Conservation (phyloP, 1,140 invertebrate genomes). For the Drosophila bocqueti region DNA sequence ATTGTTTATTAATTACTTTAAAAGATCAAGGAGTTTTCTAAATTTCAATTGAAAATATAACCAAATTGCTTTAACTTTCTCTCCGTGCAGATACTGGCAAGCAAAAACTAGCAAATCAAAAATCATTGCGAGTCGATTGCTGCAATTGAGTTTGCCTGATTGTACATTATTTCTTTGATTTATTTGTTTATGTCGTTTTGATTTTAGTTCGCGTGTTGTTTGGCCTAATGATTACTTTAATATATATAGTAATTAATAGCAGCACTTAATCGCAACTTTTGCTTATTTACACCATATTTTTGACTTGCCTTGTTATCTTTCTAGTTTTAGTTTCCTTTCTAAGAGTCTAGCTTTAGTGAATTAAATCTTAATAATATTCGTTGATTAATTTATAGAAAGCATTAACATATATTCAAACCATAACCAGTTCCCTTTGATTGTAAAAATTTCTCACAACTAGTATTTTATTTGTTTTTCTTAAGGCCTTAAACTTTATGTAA, state of each 20-base stretch:
- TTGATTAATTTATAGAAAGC: background rate
- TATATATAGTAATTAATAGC: constrained; percentile 9
- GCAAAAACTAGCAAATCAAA: constrained; percentile 16
- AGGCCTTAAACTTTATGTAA: background rate
- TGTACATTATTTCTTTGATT: constrained; percentile 23
- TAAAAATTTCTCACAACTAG: constrained; percentile 9
- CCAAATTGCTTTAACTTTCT: background rate
- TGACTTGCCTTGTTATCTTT: background rate
- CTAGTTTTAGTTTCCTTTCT: background rate
- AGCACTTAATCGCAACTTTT: constrained; percentile 6
- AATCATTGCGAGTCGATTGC: constrained; percentile 18
- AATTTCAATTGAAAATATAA: background rate
- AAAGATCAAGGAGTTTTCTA: background rate
- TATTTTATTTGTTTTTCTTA: constrained; percentile 4
- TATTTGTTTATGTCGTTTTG: constrained; percentile 11
- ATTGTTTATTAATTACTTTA: background rate
- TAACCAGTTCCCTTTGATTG: constrained; percentile 8
- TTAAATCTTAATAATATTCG: background rate
- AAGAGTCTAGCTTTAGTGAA: background rate
- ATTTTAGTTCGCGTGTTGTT: background rate
- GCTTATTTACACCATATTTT: constrained; percentile 6
- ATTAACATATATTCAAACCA: background rate
- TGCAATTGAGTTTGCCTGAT: constrained; percentile 16
- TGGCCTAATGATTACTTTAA: constrained; percentile 8
- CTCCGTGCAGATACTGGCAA: background rate